Evolutionary conservation across 2,888 invertebrate genomes (phyloP).

Genomic region (Nephrotoma flavescens): DNA sequence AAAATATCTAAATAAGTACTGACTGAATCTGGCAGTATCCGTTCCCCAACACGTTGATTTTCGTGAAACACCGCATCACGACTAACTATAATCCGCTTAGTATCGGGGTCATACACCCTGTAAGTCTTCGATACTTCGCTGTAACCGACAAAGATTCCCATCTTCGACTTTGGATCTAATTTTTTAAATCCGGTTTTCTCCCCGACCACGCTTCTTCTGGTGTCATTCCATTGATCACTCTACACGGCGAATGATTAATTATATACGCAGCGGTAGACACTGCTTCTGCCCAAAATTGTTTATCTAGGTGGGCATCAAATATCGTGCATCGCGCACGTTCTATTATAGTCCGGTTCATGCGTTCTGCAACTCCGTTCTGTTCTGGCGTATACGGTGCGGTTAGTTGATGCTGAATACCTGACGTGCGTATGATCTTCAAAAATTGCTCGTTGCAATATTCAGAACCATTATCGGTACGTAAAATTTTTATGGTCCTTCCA

Average conservation of each 20-base stretch:
- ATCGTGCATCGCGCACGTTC: not conserved
- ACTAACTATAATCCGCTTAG: not conserved
- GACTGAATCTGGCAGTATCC: not conserved
- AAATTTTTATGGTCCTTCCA: not conserved
- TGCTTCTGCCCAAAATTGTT: not conserved
- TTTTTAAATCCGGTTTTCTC: not conserved
- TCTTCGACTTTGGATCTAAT: not conserved
- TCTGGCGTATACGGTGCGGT: not conserved
- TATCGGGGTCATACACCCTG: not conserved
- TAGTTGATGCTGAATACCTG: not conserved
- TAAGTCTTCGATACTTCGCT: not conserved
- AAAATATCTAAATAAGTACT: too few relatives aligned
- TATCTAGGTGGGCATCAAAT: not conserved
- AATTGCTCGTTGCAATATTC: too few relatives aligned
- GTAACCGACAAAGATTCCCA: not conserved
- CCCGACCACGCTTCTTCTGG: not conserved
- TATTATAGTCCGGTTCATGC: not conserved
- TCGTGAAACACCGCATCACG: not conserved
- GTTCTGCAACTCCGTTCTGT: not conserved
- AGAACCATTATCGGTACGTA: not conserved
- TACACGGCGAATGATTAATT: too few relatives aligned
- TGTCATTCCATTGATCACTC: too few relatives aligned
- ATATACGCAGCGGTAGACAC: not conserved
- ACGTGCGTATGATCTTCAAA: not conserved
- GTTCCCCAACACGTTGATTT: not conserved